Conservation (phyloP, 2,888 invertebrate genomes). For the Ecliptopera silaceata region DNA sequence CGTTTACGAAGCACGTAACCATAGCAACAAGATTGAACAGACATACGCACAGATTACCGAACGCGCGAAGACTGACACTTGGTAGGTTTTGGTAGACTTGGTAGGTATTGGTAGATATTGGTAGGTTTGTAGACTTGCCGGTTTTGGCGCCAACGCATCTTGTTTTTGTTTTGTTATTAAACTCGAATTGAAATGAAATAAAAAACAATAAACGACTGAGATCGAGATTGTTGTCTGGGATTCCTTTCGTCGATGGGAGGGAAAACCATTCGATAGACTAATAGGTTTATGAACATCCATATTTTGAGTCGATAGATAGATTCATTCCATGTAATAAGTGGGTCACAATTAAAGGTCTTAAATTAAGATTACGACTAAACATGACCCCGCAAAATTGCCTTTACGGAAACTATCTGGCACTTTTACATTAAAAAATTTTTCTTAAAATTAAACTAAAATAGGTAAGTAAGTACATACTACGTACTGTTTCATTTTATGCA, state of each 20-base stretch:
- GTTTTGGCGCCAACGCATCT: constrained; percentile 67
- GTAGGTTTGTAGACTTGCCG: not conserved
- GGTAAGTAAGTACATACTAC: not conserved
- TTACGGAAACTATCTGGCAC: no score
- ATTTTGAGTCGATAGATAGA: no score
- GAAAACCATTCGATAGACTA: constrained; percentile 32
- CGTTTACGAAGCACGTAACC: constrained; percentile 61
- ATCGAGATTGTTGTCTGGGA: constrained; percentile 32
- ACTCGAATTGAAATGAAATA: constrained; percentile 32
- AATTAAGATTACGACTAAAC: no score
- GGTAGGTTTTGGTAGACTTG: no score
- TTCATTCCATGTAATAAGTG: no score
- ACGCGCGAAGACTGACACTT: constrained; percentile 58
- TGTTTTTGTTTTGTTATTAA: constrained; percentile 32
- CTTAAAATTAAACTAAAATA: no score
- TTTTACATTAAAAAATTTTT: no score
- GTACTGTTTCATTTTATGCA: no score
- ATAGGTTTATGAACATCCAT: no score
- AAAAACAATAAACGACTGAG: constrained; percentile 29
- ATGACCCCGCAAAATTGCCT: no score
- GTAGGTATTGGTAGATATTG: no score
- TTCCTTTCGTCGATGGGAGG: constrained; percentile 49
- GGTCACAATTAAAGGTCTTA: no score
- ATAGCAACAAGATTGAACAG: constrained; percentile 60
- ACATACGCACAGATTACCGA: constrained; percentile 61